Conservation (phyloP, 2,888 invertebrate species). For the Eledone cirrhosa region DNA sequence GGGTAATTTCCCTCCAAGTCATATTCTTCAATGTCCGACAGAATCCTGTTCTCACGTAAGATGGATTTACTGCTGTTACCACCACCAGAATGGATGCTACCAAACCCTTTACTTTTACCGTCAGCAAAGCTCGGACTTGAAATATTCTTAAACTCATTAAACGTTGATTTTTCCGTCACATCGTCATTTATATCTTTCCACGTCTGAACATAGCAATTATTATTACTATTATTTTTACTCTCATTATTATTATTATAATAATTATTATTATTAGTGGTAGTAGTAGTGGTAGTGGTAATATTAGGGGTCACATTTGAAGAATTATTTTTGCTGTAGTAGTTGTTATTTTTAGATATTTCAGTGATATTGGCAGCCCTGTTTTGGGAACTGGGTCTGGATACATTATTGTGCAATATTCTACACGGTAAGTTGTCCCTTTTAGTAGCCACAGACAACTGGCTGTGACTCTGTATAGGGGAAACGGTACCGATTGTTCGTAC, state of each 20-base stretch:
- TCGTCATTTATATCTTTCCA: too few relatives aligned
- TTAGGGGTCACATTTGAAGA: too few relatives aligned
- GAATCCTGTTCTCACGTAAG: too few relatives aligned
- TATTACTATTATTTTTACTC: constrained; percentile 13
- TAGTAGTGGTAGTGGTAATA: too few relatives aligned
- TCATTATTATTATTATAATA: background rate
- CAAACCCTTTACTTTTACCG: too few relatives aligned
- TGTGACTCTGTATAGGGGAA: constrained; percentile 14
- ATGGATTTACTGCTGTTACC: too few relatives aligned
- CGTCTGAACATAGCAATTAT: background rate
- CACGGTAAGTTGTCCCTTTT: background rate
- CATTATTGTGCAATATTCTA: background rate
- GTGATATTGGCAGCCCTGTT: background rate
- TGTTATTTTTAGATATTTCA: too few relatives aligned
- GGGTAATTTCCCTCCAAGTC: constrained; percentile 65
- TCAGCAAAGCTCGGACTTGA: too few relatives aligned
- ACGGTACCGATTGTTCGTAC: background rate
- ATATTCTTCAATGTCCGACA: constrained; percentile 52
- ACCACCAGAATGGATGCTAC: too few relatives aligned
- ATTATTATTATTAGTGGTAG: constrained; percentile 1
- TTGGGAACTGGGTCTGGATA: background rate
- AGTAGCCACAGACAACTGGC: background rate
- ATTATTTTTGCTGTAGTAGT: too few relatives aligned
- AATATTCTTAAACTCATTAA: too few relatives aligned
- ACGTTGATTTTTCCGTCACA: too few relatives aligned